phyloP scores from a whole-genome alignment of 2,797 vertebrate species.

The Protosalanx chinensis region DNA sequence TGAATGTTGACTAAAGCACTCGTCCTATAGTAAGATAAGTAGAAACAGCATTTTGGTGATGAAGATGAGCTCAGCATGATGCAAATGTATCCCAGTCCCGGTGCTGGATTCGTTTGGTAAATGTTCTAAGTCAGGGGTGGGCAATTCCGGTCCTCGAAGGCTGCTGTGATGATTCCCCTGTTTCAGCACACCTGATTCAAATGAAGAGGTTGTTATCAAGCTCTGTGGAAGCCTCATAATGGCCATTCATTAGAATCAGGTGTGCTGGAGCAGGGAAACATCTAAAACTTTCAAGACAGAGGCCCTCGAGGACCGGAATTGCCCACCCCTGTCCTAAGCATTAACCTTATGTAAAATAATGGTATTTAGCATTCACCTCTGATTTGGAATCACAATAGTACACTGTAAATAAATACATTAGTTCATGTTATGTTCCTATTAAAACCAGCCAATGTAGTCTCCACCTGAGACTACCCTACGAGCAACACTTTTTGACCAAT shows the following conservation, averaged over 20 bases:
- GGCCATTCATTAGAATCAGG: too few relatives aligned
- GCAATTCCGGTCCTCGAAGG: background rate
- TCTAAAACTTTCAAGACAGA: too few relatives aligned
- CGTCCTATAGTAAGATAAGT: background rate
- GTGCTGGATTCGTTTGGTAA: background rate
- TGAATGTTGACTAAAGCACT: background rate
- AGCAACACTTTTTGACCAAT: background rate
- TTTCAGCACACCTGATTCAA: too few relatives aligned
- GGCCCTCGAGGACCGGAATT: too few relatives aligned
- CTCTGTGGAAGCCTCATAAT: too few relatives aligned
- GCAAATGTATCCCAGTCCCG: background rate
- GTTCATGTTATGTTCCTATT: constrained; percentile 4
- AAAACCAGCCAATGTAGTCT: background rate
- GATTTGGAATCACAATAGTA: background rate
- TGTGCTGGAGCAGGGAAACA: too few relatives aligned
- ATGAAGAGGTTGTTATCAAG: background rate
- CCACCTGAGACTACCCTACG: background rate
- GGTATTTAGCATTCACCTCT: background rate
- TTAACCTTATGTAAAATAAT: background rate
- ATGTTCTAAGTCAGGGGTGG: background rate
- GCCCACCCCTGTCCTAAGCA: background rate
- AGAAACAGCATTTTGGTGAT: constrained; percentile 7
- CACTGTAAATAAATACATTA: background rate
- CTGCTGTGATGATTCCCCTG: too few relatives aligned
- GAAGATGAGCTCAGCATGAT: background rate